Conservation (phyloP, 2,797 vertebrate genomes). For the Poeciliopsis presidionis region DNA sequence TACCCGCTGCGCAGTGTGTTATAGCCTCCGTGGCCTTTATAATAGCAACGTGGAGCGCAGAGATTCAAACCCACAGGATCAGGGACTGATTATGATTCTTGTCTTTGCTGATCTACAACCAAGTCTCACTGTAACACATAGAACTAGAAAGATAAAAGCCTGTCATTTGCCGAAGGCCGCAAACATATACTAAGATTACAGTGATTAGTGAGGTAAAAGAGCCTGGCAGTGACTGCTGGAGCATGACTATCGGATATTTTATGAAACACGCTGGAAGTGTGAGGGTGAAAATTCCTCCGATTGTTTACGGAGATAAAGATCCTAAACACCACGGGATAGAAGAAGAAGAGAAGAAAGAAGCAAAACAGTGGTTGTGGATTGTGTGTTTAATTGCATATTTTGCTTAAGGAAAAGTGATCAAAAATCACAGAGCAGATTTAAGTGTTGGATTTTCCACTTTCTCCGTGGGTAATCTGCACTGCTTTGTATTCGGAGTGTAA, state of each 20-base stretch:
- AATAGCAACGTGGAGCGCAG: constrained; percentile 41
- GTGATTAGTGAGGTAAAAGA: constrained; percentile 13
- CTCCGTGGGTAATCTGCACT: constrained; percentile 35
- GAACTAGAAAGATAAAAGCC: constrained; percentile 63
- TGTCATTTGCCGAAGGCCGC: constrained; percentile 27
- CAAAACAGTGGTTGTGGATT: constrained; percentile 5
- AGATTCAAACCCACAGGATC: constrained; percentile 63
- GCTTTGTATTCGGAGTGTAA: constrained; percentile 52
- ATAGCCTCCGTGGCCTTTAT: constrained; percentile 43
- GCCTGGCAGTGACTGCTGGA: neutral
- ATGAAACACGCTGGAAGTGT: neutral
- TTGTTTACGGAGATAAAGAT: constrained; percentile 12
- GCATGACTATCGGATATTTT: constrained; percentile 9
- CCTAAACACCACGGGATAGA: neutral
- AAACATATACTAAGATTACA: constrained; percentile 31
- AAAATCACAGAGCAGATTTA: constrained; percentile 4
- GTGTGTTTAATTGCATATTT: constrained; percentile 9
- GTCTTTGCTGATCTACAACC: constrained; percentile 71
- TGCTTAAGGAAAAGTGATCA: constrained; percentile 1
- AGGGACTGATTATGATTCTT: constrained; percentile 66
- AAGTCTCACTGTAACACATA: constrained; percentile 60
- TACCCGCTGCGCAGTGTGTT: constrained; percentile 58
- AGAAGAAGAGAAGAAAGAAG: neutral
- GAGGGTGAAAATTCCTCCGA: constrained; percentile 6
- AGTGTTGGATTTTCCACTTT: constrained; percentile 34